These are phyloP conservation scores for Siniperca knerii DNA, from an alignment of 2,113 vertebrate genomes.

Conservation along the genomic window DNA sequence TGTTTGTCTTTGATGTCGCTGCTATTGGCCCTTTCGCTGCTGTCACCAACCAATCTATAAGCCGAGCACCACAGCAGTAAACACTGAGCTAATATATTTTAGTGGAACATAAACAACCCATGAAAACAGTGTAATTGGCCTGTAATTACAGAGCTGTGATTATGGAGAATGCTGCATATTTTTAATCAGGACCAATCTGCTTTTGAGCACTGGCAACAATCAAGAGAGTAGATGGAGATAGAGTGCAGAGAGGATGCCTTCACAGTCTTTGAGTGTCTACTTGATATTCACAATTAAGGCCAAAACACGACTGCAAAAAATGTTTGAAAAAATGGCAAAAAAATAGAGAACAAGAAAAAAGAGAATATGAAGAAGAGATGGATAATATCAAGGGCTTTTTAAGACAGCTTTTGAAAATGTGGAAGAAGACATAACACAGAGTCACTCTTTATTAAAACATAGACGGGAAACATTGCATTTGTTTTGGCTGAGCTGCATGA, in stretches of 20 bases:
- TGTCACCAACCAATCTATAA: slow-evolving; percentile 23
- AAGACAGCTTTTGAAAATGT: slow-evolving; percentile 54
- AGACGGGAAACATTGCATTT: slow-evolving; percentile 71
- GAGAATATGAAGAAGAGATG: not conserved
- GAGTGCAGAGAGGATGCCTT: slow-evolving; percentile 26
- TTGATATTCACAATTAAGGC: slow-evolving; percentile 22
- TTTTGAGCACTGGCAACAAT: slow-evolving; percentile 41
- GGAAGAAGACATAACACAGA: slow-evolving; percentile 60
- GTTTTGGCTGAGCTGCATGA: slow-evolving; percentile 66
- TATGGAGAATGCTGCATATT: slow-evolving; percentile 44
- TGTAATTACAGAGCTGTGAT: slow-evolving; percentile 61
- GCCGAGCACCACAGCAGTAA: slow-evolving; percentile 31
- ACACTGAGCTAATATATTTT: slow-evolving; percentile 56
- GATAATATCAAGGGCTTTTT: slow-evolving; percentile 49
- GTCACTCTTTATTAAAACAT: slow-evolving; percentile 59
- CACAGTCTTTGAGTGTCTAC: not conserved
- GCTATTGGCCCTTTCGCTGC: slow-evolving; percentile 25
- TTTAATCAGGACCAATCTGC: slow-evolving; percentile 56
- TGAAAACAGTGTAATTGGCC: slow-evolving; percentile 53
- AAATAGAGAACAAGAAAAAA: slow-evolving; percentile 15
- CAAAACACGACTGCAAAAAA: no score
- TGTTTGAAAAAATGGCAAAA: slow-evolving; percentile 17
- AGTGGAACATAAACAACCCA: slow-evolving; percentile 48
- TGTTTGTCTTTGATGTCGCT: slow-evolving; percentile 52
- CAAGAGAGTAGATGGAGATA: slow-evolving; percentile 18